These are phyloP conservation scores for Numida meleagris DNA, from an alignment of 2,113 vertebrate species.

Conservation along the genomic window DNA sequence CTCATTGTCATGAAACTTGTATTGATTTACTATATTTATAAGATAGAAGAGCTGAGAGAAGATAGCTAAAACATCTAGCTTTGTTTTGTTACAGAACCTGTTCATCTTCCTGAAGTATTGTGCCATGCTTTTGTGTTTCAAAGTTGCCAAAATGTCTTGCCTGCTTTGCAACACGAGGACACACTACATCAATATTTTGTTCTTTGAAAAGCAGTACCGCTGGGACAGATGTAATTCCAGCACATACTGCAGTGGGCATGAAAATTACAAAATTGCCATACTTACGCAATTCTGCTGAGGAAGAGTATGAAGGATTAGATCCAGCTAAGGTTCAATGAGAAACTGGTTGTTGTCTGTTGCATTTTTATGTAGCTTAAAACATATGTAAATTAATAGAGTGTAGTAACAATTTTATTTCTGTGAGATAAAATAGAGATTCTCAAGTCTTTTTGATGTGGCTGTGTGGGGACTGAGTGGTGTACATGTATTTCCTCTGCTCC, in stretches of 20 bases:
- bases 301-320: not conserved
- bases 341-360: not conserved
- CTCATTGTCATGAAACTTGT: not conserved
- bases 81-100: not conserved
- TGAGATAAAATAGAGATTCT: not conserved
- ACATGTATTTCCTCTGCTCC: not conserved
- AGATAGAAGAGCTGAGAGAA: not conserved
- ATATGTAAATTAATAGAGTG: not conserved
- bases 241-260: not conserved
- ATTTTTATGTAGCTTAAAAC: not conserved
- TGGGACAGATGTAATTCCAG: not conserved
- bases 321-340: not conserved
- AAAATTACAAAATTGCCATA: not conserved
- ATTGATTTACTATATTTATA: not conserved
- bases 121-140: not conserved
- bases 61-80: not conserved
- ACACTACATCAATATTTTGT: not conserved
- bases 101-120: not conserved
- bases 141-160: not conserved
- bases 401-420: constrained; percentile 11
- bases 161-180: not conserved
- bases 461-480: not conserved
- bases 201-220: not conserved
- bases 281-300: not conserved
- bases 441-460: not conserved